Evolutionary conservation across 2,113 vertebrate genomes (phyloP).

Genomic region (Manacus vitellinus): DNA sequence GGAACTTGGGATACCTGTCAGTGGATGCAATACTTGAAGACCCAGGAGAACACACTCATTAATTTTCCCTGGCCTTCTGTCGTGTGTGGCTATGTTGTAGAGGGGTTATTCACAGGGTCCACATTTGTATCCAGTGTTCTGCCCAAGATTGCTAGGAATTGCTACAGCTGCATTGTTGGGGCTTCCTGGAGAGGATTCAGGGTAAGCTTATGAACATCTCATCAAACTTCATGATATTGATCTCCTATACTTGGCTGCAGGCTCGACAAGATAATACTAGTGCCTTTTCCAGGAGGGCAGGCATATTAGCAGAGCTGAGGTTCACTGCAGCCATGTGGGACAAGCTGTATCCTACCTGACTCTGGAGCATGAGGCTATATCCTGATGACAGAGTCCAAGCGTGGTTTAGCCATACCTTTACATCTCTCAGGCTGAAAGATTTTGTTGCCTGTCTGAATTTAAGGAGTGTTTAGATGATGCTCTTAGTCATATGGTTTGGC

Average conservation of each 20-base stretch:
- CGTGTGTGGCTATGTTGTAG: background rate
- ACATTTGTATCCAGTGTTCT: background rate
- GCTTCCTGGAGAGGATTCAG: background rate
- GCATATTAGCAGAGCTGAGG: background rate
- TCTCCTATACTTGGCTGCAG: rapidly evolving
- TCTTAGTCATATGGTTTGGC: background rate
- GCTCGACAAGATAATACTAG: rapidly evolving
- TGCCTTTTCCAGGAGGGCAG: background rate
- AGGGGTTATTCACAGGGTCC: background rate
- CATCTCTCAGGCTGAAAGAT: background rate
- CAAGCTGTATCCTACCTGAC: background rate
- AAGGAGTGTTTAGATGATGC: background rate
- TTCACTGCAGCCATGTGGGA: background rate
- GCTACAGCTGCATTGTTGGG: background rate
- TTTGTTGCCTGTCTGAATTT: background rate
- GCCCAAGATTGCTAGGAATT: background rate
- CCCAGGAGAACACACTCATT: background rate
- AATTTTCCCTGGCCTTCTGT: background rate
- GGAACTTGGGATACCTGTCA: background rate
- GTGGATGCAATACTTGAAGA: background rate
- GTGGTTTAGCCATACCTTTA: background rate
- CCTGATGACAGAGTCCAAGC: background rate
- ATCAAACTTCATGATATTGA: background rate
- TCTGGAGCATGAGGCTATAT: background rate
- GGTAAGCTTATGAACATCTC: background rate